Percentiles rank a stretch among this genome's conserved stretches.
These are phyloP conservation scores for Lepidostoma basale DNA, from an alignment of 1,140 invertebrate species.

Conservation along the genomic window DNA sequence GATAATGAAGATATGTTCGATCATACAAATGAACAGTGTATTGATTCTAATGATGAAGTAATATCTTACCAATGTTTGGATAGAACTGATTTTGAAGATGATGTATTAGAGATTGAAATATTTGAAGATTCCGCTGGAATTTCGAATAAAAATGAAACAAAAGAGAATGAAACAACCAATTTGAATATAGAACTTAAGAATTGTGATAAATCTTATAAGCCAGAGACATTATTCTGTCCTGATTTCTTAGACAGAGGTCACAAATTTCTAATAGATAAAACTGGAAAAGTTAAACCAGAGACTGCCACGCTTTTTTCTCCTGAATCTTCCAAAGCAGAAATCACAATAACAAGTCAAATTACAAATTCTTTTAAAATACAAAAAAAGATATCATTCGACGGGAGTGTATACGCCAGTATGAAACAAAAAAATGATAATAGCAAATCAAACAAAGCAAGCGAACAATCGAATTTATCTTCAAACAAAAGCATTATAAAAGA, in stretches of 20 bases:
- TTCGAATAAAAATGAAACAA: not conserved
- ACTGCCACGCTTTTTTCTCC: conserved; percentile 38
- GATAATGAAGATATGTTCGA: too few relatives aligned
- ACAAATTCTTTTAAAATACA: conserved; percentile 10
- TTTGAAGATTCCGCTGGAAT: not conserved
- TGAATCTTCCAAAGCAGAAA: not conserved
- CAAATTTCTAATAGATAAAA: conserved; percentile 42
- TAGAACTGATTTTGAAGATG: too few relatives aligned
- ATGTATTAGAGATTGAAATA: conserved; percentile 17
- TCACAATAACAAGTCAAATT: not conserved
- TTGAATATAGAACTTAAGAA: too few relatives aligned
- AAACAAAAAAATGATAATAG: too few relatives aligned
- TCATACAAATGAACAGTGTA: too few relatives aligned
- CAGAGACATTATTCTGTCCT: conserved; percentile 28
- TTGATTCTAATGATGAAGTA: too few relatives aligned
- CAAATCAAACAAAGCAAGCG: too few relatives aligned
- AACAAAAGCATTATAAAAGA: not conserved
- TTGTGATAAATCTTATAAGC: too few relatives aligned
- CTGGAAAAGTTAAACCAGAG: conserved; percentile 40
- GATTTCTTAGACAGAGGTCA: conserved; percentile 39
- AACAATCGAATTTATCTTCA: too few relatives aligned
- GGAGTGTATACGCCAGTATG: too few relatives aligned
- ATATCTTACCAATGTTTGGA: too few relatives aligned
- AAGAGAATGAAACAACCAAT: not conserved
- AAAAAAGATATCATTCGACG: too few relatives aligned